Conservation (phyloP, 1,140 invertebrate species). For the Oncopeltus fasciatus region DNA sequence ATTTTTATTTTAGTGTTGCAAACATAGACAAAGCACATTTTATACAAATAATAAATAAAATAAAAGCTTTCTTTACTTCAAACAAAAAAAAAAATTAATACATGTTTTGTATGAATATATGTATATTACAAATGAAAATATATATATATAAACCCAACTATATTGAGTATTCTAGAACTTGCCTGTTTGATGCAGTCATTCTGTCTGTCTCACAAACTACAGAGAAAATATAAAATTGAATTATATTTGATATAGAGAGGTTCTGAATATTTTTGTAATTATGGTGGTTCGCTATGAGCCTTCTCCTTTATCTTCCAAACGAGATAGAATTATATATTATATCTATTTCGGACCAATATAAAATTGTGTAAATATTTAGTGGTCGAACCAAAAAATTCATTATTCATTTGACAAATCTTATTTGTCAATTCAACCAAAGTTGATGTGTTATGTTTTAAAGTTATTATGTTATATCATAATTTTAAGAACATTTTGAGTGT, state of each 20-base stretch:
- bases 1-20: no score
- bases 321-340: not conserved
- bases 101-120: not conserved
- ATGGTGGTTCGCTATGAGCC: not conserved
- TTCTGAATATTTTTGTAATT: not conserved
- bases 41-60: not conserved
- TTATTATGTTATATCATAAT: not conserved
- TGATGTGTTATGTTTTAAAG: not conserved
- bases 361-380: not conserved
- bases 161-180: not conserved
- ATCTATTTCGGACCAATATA: constrained; percentile 1
- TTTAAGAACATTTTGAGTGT: not conserved
- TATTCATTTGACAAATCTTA: not conserved
- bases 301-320: not conserved
- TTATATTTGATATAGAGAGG: not conserved
- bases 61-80: not conserved
- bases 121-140: not conserved
- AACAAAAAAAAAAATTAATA: not conserved
- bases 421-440: not conserved
- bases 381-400: not conserved
- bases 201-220: not conserved
- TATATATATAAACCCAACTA: not conserved
- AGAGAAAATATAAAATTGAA: not conserved
- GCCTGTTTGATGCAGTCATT: not conserved
- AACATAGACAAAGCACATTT: no score